A percentile compares a stretch with the other conserved stretches of the same genome.
Evolutionary conservation across 2,113 vertebrate genomes (phyloP).

Genomic region (Sterna hirundo): DNA sequence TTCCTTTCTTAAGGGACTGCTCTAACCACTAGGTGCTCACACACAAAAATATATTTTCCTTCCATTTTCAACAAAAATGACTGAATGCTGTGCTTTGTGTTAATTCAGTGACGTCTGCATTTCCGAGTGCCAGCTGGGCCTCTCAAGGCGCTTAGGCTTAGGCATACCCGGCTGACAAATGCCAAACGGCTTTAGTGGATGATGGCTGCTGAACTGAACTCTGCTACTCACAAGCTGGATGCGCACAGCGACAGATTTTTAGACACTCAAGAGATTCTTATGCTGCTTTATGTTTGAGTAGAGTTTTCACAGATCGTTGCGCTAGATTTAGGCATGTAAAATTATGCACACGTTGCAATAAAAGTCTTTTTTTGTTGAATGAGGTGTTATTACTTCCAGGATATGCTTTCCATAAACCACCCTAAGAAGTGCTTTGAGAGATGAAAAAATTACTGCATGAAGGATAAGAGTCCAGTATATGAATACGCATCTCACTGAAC

Average conservation of each 20-base stretch:
- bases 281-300: background rate
- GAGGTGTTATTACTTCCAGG: background rate
- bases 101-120: background rate
- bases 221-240: background rate
- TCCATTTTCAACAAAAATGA: background rate
- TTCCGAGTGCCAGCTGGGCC: background rate
- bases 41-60: background rate
- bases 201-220: background rate
- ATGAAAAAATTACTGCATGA: background rate
- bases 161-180: background rate
- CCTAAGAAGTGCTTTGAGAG: background rate
- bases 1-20: background rate
- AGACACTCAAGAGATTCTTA: background rate
- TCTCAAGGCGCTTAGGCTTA: background rate
- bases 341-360: background rate
- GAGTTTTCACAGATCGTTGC: background rate
- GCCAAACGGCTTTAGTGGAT: background rate
- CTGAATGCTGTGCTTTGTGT: background rate
- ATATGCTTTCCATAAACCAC: background rate
- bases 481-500: background rate
- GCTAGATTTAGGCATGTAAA: background rate
- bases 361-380: background rate
- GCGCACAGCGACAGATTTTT: background rate
- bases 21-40: background rate
- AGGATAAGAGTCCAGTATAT: background rate